These are phyloP conservation scores for Drepana falcataria DNA, from an alignment of 2,888 invertebrate genomes.

Conservation along the genomic window DNA sequence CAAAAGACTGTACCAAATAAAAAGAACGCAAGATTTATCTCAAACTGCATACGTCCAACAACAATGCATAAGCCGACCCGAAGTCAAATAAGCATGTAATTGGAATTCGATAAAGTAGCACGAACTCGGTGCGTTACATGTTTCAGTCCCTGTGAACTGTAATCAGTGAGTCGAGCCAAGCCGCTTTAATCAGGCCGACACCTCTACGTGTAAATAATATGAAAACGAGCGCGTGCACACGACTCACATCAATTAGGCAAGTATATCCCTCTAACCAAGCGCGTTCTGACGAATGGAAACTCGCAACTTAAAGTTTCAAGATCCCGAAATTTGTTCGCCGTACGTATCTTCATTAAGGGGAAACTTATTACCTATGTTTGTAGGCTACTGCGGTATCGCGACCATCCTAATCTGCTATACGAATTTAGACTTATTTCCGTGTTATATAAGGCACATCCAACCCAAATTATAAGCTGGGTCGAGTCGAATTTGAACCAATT, in stretches of 20 bases:
- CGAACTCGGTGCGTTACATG: background rate
- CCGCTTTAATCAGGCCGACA: slow-evolving; percentile 28
- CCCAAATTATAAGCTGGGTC: slow-evolving; percentile 72
- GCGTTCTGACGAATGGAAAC: slow-evolving; percentile 55
- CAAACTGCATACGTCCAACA: too few relatives aligned
- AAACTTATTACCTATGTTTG: slow-evolving; percentile 68
- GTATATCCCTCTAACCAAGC: slow-evolving; percentile 65
- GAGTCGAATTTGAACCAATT: slow-evolving; percentile 75
- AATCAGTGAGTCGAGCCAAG: slow-evolving; percentile 7
- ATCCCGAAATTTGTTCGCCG: slow-evolving; percentile 62
- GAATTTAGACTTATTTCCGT: slow-evolving; percentile 66
- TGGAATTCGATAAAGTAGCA: background rate
- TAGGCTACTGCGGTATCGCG: slow-evolving; percentile 54
- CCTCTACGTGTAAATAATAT: slow-evolving; percentile 41
- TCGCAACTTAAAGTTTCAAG: slow-evolving; percentile 19
- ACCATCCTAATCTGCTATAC: slow-evolving; percentile 56
- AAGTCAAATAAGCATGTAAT: background rate
- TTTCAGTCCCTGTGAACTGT: slow-evolving; percentile 6
- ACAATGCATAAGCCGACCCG: too few relatives aligned
- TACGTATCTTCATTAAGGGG: slow-evolving; percentile 64
- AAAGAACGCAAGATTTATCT: too few relatives aligned
- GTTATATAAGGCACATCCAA: slow-evolving; percentile 61
- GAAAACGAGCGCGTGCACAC: slow-evolving; percentile 34
- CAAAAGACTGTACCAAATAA: too few relatives aligned
- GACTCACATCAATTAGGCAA: slow-evolving; percentile 66